These are phyloP conservation scores for Synanthedon andrenaeformis DNA, from an alignment of 2,888 invertebrate genomes.

Conservation along the genomic window DNA sequence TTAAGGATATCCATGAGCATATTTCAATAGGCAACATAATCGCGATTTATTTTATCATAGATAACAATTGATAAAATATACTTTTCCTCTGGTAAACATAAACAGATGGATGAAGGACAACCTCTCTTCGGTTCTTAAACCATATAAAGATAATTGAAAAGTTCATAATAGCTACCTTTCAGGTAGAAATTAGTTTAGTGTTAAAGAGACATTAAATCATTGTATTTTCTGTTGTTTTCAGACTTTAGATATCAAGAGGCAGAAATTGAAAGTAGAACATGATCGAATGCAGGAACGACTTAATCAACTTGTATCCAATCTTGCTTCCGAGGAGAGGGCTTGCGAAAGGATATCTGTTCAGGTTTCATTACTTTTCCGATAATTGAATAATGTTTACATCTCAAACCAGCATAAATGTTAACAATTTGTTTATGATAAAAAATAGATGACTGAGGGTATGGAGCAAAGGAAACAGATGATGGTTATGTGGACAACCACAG, in stretches of 20 bases:
- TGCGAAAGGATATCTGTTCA: slow-evolving; percentile 61
- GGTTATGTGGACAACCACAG: slow-evolving; percentile 78
- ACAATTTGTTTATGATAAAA: not conserved
- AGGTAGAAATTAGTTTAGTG: too few species aligned
- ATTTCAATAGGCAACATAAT: too few species aligned
- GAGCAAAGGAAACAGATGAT: slow-evolving; percentile 77
- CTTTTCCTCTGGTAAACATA: too few species aligned
- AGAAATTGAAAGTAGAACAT: slow-evolving; percentile 57
- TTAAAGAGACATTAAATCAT: not conserved
- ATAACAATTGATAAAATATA: too few species aligned
- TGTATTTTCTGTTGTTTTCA: slow-evolving; percentile 14
- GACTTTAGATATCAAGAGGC: slow-evolving; percentile 51
- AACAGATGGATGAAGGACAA: not conserved
- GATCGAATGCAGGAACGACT: slow-evolving; percentile 53
- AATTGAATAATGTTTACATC: too few species aligned
- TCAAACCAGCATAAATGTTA: too few species aligned
- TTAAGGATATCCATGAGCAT: too few species aligned
- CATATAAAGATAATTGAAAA: too few species aligned
- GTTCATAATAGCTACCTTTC: too few species aligned
- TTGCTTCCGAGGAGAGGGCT: slow-evolving; percentile 56
- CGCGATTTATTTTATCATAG: too few species aligned
- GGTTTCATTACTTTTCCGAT: slow-evolving; percentile 18
- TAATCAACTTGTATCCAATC: slow-evolving; percentile 55
- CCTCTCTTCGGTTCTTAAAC: not conserved
- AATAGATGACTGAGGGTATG: slow-evolving; percentile 68